Conservation (phyloP, 2,113 vertebrate species). For the Leptobrachium leishanense region DNA sequence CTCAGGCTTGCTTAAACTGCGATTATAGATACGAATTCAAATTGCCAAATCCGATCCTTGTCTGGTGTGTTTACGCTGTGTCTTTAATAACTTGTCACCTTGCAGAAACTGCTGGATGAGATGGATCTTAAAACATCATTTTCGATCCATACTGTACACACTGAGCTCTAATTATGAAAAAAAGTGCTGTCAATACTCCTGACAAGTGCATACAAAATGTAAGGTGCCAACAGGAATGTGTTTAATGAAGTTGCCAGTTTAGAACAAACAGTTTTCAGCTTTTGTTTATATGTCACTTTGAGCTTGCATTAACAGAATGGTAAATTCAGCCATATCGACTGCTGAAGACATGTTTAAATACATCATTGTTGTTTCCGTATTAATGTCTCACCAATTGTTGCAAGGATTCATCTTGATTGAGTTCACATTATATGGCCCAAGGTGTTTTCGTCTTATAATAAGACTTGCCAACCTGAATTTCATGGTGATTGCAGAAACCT, state of each 20-base stretch:
- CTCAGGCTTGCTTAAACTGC: too few species aligned
- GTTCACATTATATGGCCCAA: too few species aligned
- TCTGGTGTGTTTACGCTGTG: not conserved
- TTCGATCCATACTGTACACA: conserved; percentile 19
- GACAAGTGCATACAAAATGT: conserved; percentile 31
- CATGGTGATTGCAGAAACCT: too few species aligned
- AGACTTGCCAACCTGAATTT: too few species aligned
- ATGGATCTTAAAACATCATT: conserved; percentile 30
- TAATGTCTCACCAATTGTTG: too few species aligned
- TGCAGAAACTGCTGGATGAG: conserved; percentile 24
- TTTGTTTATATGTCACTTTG: conserved; percentile 9
- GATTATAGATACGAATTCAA: too few species aligned
- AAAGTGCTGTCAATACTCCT: conserved; percentile 36
- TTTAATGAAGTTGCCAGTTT: conserved; percentile 33
- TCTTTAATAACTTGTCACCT: conserved; percentile 13
- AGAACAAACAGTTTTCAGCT: conserved; percentile 37
- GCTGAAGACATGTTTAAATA: too few species aligned
- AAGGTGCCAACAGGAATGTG: conserved; percentile 19
- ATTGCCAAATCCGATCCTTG: too few species aligned
- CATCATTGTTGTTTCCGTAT: too few species aligned
- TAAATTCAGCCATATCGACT: not conserved
- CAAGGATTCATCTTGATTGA: too few species aligned
- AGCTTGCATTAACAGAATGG: conserved; percentile 3
- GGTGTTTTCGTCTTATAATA: too few species aligned
- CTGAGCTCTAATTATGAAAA: conserved; percentile 43